Conservation (phyloP, 2,888 invertebrate species). For the Adela reaumurella region DNA sequence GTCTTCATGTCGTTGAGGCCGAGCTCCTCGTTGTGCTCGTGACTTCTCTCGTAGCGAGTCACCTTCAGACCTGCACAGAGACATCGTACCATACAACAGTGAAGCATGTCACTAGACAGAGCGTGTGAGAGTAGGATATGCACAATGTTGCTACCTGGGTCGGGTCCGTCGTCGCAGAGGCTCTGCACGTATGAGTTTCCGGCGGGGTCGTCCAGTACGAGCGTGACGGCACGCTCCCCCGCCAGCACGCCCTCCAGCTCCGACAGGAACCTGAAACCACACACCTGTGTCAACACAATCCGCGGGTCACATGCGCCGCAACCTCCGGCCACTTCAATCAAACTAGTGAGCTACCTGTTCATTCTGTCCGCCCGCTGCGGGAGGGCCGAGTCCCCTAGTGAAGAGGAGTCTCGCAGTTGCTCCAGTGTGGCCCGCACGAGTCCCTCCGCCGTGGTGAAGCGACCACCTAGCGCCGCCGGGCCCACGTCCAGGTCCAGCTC, state of each 20-base stretch:
- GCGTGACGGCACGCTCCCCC: slow-evolving; percentile 61
- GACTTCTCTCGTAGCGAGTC: slow-evolving; percentile 74
- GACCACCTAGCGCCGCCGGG: slow-evolving; percentile 79
- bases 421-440: slow-evolving; percentile 71
- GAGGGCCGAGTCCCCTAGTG: slow-evolving; percentile 69
- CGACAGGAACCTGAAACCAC: slow-evolving; percentile 55
- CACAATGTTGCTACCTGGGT: too few relatives aligned
- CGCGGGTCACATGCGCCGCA: too few relatives aligned
- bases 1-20: slow-evolving; percentile 96
- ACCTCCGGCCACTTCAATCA: too few relatives aligned
- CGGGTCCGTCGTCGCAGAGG: slow-evolving; percentile 59
- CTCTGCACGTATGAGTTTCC: slow-evolving; percentile 97
- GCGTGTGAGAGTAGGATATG: too few relatives aligned
- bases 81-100: not conserved
- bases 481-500: slow-evolving; percentile 88
- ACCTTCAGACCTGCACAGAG: slow-evolving; percentile 59
- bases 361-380: slow-evolving; percentile 38
- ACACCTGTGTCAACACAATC: too few relatives aligned
- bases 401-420: slow-evolving; percentile 65
- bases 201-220: slow-evolving; percentile 93
- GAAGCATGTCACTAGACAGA: too few relatives aligned
- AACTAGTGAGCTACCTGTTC: slow-evolving; percentile 20
- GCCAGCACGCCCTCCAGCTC: slow-evolving; percentile 65
- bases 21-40: slow-evolving; percentile 92
- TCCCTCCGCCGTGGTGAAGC: slow-evolving; percentile 96